Base-by-base conservation (phyloP, 2,888 invertebrate genomes). In the Lithosia quadra region DNA sequence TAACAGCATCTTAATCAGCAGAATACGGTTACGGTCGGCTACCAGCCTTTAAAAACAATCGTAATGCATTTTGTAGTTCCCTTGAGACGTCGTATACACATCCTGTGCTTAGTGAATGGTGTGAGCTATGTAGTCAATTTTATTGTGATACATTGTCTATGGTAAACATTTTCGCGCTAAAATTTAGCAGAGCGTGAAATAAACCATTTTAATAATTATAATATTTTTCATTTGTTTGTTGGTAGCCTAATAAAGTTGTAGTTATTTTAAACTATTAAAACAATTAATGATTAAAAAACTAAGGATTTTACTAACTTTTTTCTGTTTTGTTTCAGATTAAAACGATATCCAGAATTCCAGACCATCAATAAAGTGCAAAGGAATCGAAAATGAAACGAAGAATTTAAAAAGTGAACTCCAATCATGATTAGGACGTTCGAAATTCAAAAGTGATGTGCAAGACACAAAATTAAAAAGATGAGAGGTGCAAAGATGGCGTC, bases 401-500 rank as follows among this genome's bases (percentile, higher is more conserved):
- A 33, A 69, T 62, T 67, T 60, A 66, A 74, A 71, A 64, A 64
- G 53, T 58, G 68, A 43, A 65, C 43, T 57, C 53, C 61, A 73
- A 80, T 62, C 70, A 81, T 81, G 82, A 53, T 64, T 69, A 81
- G 82, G 67, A 82, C 81, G 81, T 82, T 81, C 70, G 70, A 70
- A 78, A 68, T 75, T 75, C 64, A 74, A 77, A 74, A 79, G 82
- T 76, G 71, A 82, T 76, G 78, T 77, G 73, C 71, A 59, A 70
- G 63, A 68, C 66, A 58, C 57, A 64, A 69, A 63, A 74, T 71
- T 74, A 73, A 67, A 60, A 60, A 64, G n/a, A 72, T 81, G 80
- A n/a, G 65, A 56, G 63, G 66, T 75, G 59, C 28, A 72, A 87
- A 88, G 65, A 91, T 92, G 92, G 90, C 88, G 84, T 77, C 84